Conservation (phyloP, 2,797 vertebrate species). For the Anguilla marmorata region DNA sequence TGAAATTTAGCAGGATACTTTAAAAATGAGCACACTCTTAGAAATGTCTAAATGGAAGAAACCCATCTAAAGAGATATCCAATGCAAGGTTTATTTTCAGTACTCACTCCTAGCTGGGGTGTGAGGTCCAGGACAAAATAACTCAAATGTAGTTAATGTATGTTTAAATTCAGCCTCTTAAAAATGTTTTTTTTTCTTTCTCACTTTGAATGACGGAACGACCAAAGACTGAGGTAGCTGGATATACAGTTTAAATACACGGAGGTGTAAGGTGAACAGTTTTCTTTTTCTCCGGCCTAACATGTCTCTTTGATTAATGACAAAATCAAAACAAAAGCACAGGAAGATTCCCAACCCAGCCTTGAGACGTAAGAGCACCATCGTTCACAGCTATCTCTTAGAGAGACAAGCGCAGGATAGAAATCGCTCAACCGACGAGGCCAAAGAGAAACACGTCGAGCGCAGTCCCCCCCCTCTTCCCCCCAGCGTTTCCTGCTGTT, state of each 20-base stretch:
- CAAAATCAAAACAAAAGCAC: conserved; percentile 29
- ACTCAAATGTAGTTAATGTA: not conserved
- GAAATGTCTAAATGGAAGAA: not conserved
- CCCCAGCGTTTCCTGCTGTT: conserved; percentile 49
- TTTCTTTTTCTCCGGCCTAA: conserved; percentile 12
- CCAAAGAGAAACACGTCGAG: conserved; percentile 30
- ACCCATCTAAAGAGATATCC: not conserved
- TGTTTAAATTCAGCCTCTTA: not conserved
- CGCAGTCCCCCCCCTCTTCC: conserved; percentile 39
- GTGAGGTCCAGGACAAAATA: conserved; percentile 30
- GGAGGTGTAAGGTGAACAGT: conserved; percentile 33
- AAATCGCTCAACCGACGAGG: conserved; percentile 37
- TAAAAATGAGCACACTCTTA: not conserved
- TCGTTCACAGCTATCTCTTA: conserved; percentile 33
- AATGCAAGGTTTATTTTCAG: not conserved
- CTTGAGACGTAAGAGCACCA: conserved; percentile 39
- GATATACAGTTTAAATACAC: conserved; percentile 54
- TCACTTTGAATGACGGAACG: not conserved
- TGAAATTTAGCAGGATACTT: not conserved
- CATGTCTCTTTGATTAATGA: conserved; percentile 41
- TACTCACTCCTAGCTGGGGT: not conserved
- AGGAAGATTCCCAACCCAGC: conserved; percentile 34
- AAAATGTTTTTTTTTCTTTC: not conserved
- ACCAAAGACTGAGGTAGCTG: conserved; percentile 52
- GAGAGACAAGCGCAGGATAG: conserved; percentile 38